These are phyloP conservation scores for Amphiprion clarkii DNA, from an alignment of 2,797 vertebrate genomes.

Conservation along the genomic window DNA sequence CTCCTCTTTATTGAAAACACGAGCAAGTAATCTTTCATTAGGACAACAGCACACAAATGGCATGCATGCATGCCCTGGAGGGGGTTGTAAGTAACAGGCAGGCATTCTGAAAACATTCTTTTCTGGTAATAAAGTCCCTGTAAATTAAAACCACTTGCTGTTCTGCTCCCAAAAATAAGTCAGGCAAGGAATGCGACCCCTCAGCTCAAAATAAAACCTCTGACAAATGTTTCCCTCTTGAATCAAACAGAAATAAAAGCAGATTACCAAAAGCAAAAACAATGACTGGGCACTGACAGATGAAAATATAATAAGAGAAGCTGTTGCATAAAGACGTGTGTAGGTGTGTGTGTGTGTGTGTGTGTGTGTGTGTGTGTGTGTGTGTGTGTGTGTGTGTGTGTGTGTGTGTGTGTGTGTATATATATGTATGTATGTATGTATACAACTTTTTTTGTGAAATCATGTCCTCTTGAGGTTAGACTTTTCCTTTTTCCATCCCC, in stretches of 20 bases:
- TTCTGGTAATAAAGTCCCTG: constrained; percentile 77
- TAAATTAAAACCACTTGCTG: constrained; percentile 83
- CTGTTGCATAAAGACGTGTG: background rate
- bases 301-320: background rate
- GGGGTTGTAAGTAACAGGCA: constrained; percentile 65
- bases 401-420: too few species aligned
- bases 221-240: constrained; percentile 53
- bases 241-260: constrained; percentile 39
- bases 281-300: background rate
- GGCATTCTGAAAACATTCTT: constrained; percentile 80
- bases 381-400: too few species aligned
- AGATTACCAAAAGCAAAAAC: constrained; percentile 31
- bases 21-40: constrained; percentile 73
- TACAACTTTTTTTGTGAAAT: constrained; percentile 17
- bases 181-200: constrained; percentile 65
- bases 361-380: too few species aligned
- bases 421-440: too few species aligned
- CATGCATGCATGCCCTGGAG: constrained; percentile 52
- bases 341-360: too few species aligned
- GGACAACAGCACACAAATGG: constrained; percentile 51
- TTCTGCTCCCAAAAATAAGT: constrained; percentile 75
- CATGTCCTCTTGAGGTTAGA: constrained; percentile 30
- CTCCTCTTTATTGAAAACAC: constrained; percentile 77
- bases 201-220: constrained; percentile 64
- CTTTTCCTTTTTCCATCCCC: constrained; percentile 39